These are phyloP conservation scores for Squalus acanthias DNA, from an alignment of 2,797 vertebrate genomes.

Conservation along the genomic window DNA sequence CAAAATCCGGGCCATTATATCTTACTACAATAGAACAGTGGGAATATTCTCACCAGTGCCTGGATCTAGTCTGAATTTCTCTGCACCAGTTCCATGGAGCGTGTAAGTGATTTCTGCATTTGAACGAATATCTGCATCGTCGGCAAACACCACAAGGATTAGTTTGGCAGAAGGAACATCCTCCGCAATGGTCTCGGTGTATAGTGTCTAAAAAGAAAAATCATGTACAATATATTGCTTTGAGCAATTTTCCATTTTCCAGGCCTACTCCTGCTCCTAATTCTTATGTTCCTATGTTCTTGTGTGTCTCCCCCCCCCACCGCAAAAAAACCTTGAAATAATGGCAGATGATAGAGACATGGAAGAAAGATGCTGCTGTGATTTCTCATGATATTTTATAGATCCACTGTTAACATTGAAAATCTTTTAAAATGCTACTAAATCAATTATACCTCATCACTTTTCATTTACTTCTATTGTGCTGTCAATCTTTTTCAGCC, in stretches of 20 bases:
- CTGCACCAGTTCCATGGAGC: constrained; percentile 74
- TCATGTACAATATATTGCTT: background rate
- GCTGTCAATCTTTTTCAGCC: background rate
- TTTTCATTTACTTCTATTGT: background rate
- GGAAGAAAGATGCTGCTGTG: background rate
- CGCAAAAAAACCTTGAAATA: background rate
- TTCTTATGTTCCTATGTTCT: too few relatives aligned
- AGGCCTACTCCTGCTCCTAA: too few relatives aligned
- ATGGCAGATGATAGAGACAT: background rate
- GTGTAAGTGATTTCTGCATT: constrained; percentile 88
- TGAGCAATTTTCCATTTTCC: background rate
- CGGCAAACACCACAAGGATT: constrained; percentile 81
- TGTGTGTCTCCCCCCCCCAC: too few relatives aligned
- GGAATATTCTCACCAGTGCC: constrained; percentile 72
- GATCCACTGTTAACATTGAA: background rate
- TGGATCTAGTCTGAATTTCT: constrained; percentile 79
- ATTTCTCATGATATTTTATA: background rate
- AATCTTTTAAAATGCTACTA: background rate
- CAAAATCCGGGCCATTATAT: background rate
- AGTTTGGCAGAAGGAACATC: constrained; percentile 78
- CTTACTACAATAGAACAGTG: background rate
- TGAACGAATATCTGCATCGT: constrained; percentile 89
- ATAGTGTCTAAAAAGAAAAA: constrained; percentile 64
- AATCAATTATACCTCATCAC: background rate
- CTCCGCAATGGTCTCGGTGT: constrained; percentile 79